phyloP scores from a whole-genome alignment of 2,113 vertebrate genomes.

The Stercorarius parasiticus region DNA sequence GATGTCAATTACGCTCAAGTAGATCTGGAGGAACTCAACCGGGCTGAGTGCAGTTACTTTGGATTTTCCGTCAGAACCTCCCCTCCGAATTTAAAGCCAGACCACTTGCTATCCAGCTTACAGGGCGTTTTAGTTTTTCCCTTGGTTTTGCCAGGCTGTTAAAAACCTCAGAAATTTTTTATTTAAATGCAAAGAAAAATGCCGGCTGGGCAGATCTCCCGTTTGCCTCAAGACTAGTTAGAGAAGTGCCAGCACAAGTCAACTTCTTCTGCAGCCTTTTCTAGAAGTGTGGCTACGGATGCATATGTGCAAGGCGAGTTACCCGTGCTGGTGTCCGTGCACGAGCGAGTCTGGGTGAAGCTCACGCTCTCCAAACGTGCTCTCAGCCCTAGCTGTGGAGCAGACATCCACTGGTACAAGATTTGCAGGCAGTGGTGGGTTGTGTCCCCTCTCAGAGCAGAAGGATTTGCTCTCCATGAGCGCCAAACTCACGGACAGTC shows the following conservation, averaged over 20 bases:
- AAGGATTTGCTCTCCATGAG: background rate
- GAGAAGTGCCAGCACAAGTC: background rate
- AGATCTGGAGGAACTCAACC: background rate
- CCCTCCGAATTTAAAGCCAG: background rate
- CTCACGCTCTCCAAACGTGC: accelerated
- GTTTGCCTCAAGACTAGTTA: background rate
- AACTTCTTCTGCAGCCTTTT: background rate
- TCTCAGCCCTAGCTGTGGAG: too few relatives aligned
- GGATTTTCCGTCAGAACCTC: background rate
- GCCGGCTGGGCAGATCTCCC: background rate
- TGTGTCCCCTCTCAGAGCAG: background rate
- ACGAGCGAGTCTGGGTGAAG: accelerated
- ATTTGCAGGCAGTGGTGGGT: background rate
- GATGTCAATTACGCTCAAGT: background rate
- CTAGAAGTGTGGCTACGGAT: accelerated
- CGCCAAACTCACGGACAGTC: background rate
- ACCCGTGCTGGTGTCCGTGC: accelerated
- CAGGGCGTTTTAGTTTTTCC: background rate
- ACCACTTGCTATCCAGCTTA: background rate
- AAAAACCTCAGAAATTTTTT: background rate
- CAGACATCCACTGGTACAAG: background rate
- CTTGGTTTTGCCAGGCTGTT: background rate
- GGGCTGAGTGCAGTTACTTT: background rate
- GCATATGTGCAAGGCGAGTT: accelerated
- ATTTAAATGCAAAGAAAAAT: background rate